Percentiles rank a stretch among this genome's conserved stretches.
These are phyloP conservation scores for Epinephelus malabaricus DNA, from an alignment of 2,797 vertebrate species.

Conservation along the genomic window DNA sequence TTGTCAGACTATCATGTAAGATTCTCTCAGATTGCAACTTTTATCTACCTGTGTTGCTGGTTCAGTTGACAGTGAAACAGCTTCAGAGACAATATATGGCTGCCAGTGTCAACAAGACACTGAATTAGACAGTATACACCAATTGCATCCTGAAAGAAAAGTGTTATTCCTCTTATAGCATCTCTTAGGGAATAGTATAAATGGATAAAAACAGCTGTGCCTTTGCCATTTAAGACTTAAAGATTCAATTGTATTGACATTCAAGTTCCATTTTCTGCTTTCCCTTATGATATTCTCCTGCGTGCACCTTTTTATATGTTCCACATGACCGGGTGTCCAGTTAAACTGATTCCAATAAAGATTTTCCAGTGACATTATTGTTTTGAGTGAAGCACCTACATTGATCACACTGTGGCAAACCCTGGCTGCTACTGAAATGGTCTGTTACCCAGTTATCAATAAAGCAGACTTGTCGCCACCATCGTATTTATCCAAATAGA, in stretches of 20 bases:
- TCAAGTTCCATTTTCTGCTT: conserved; percentile 1
- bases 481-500: conserved; percentile 10
- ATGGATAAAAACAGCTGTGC: not conserved
- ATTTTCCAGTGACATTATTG: conserved; percentile 11
- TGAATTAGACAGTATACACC: conserved; percentile 31
- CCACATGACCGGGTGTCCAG: conserved; percentile 16
- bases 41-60: not conserved
- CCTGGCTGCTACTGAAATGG: not conserved
- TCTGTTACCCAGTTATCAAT: conserved; percentile 17
- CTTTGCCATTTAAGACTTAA: conserved; percentile 20
- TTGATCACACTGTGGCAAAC: conserved; percentile 20
- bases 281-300: conserved; percentile 7
- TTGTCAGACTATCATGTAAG: not conserved
- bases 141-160: conserved; percentile 17
- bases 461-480: conserved; percentile 1
- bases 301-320: not conserved
- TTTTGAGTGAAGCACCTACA: not conserved
- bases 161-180: not conserved
- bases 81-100: not conserved
- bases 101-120: not conserved
- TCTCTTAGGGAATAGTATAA: conserved; percentile 4
- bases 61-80: not conserved
- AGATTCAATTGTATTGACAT: conserved; percentile 15
- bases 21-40: not conserved
- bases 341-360: conserved; percentile 2